Conservation (phyloP, 2,797 vertebrate genomes). For the Sebastes steindachneri region DNA sequence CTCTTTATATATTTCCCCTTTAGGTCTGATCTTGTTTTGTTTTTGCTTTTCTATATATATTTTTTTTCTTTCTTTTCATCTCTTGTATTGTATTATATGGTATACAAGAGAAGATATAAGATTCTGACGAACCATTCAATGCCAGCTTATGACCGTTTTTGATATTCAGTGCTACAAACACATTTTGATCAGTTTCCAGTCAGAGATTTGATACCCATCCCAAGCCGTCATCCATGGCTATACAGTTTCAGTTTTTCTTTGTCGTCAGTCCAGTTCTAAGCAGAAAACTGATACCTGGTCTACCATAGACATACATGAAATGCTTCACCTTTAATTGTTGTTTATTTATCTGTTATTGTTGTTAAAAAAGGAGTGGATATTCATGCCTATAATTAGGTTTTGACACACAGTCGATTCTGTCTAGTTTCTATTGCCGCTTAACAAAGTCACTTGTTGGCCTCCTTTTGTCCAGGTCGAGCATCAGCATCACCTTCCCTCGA, state of each 20-base stretch:
- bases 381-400: neutral
- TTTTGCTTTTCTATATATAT: too few species aligned
- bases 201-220: neutral
- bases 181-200: accelerated
- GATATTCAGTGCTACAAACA: neutral
- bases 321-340: neutral
- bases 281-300: slow-evolving; percentile 5
- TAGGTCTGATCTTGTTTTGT: too few species aligned
- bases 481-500: slow-evolving; percentile 96
- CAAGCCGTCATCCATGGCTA: neutral
- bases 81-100: too few species aligned
- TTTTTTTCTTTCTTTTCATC: too few species aligned
- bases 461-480: slow-evolving; percentile 88
- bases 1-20: too few species aligned
- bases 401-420: neutral
- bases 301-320: neutral
- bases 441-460: neutral
- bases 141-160: neutral
- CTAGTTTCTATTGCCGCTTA: neutral
- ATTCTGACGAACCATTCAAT: neutral
- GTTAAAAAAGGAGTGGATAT: neutral
- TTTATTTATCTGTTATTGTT: neutral
- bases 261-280: too few species aligned
- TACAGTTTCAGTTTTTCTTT: neutral
- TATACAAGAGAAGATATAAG: neutral